Percentiles rank a stretch among this genome's conserved stretches.
Evolutionary conservation across 2,888 invertebrate species (phyloP).

Genomic region (Caenorhabditis sinica): DNA sequence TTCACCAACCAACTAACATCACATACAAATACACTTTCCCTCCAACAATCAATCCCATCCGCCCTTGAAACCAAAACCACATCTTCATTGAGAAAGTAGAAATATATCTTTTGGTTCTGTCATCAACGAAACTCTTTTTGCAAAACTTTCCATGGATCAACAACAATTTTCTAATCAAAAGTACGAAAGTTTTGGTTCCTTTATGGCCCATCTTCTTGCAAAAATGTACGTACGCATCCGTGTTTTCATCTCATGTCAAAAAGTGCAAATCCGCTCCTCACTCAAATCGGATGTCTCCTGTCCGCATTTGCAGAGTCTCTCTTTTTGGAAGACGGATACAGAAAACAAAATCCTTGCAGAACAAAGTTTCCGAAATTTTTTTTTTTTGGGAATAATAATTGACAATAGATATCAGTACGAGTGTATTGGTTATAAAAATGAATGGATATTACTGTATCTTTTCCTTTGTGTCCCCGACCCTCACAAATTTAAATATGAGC

Average conservation of each 20-base stretch:
- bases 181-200: neutral
- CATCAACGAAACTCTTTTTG: neutral
- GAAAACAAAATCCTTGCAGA: neutral
- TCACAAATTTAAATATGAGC: too few species aligned
- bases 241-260: conserved; percentile 18
- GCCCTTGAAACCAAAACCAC: conserved; percentile 50
- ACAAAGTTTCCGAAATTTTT: too few species aligned
- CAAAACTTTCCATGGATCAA: neutral
- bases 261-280: conserved; percentile 19
- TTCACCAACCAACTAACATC: conserved; percentile 28
- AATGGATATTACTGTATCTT: too few species aligned
- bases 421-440: too few species aligned
- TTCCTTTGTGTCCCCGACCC: too few species aligned
- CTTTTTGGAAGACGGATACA: neutral
- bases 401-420: too few species aligned
- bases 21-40: conserved; percentile 40
- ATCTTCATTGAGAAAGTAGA: neutral
- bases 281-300: conserved; percentile 10
- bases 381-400: too few species aligned
- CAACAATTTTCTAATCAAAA: conserved; percentile 37
- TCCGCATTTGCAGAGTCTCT: neutral
- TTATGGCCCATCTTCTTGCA: conserved; percentile 20
- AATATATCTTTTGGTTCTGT: neutral
- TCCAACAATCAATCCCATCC: conserved; percentile 27
- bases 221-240: conserved; percentile 8